A percentile compares a stretch with the other conserved stretches of the same genome.
These are phyloP conservation scores for Drosophila ustulata DNA, from an alignment of 2,888 invertebrate genomes.

Conservation along the genomic window DNA sequence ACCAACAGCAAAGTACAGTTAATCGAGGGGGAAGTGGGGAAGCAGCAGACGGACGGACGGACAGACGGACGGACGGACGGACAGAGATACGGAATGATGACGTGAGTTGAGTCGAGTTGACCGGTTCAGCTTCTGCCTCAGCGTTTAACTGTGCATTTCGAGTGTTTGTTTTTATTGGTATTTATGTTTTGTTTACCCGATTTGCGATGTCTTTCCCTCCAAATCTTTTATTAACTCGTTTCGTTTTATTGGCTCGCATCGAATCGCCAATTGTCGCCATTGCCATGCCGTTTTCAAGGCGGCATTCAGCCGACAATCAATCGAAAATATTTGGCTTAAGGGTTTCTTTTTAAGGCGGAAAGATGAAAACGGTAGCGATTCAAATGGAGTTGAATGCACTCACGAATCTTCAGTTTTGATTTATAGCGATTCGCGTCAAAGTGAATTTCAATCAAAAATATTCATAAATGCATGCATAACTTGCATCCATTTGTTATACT, in stretches of 20 bases:
- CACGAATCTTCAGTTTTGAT: neutral
- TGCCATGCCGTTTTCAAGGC: conserved; percentile 5
- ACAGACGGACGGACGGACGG: too few relatives aligned
- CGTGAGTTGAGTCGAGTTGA: conserved; percentile 21
- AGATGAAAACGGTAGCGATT: conserved; percentile 16
- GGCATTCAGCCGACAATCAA: conserved; percentile 1
- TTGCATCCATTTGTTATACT: neutral
- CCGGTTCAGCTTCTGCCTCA: conserved; percentile 17
- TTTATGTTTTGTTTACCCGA: conserved; percentile 32
- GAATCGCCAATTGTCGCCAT: conserved; percentile 23
- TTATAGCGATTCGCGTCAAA: neutral
- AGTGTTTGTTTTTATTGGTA: conserved; percentile 35
- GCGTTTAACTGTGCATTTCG: conserved; percentile 62
- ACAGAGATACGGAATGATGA: conserved; percentile 21
- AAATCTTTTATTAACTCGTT: conserved; percentile 29
- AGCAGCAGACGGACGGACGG: neutral
- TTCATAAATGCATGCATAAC: conserved; percentile 1
- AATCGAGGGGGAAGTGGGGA: conserved; percentile 4
- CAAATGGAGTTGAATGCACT: conserved; percentile 30
- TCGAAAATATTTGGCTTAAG: conserved; percentile 13
- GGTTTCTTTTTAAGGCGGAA: conserved; percentile 6
- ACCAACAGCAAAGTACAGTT: conserved; percentile 30
- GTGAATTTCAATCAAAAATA: neutral
- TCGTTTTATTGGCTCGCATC: conserved; percentile 30
- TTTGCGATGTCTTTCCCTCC: conserved; percentile 18